phyloP scores from a whole-genome alignment of 1,140 invertebrate species.

The Drosophila parvula region DNA sequence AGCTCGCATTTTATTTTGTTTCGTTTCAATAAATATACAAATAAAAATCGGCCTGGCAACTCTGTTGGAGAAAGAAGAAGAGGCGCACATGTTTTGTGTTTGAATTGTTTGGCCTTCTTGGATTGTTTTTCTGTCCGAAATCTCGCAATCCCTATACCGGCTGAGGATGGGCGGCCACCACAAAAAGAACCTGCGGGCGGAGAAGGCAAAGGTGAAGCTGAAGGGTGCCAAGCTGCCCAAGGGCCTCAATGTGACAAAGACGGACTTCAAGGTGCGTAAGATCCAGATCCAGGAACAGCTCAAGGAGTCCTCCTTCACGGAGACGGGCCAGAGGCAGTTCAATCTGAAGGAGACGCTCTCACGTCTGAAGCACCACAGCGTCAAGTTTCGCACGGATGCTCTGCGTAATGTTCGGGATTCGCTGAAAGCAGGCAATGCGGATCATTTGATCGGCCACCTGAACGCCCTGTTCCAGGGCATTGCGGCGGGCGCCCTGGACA shows the following conservation, averaged over 20 bases:
- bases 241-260: slow-evolving; percentile 93
- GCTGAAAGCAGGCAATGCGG: slow-evolving; percentile 85
- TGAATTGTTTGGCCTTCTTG: neutral
- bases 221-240: slow-evolving; percentile 90
- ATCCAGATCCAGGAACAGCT: slow-evolving; percentile 92
- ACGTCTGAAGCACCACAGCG: slow-evolving; percentile 91
- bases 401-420: slow-evolving; percentile 90
- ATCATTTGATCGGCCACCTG: slow-evolving; percentile 85
- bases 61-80: neutral
- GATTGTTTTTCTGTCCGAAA: neutral
- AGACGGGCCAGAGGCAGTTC: slow-evolving; percentile 88
- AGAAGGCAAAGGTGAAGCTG: slow-evolving; percentile 91
- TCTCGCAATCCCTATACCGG: neutral
- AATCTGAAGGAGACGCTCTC: slow-evolving; percentile 91
- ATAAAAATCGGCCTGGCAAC: no score
- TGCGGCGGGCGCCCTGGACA: slow-evolving; percentile 89
- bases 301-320: slow-evolving; percentile 86
- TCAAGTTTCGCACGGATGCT: slow-evolving; percentile 88
- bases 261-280: slow-evolving; percentile 94
- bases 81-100: slow-evolving; percentile 7
- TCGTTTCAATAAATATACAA: no score
- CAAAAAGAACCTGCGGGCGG: slow-evolving; percentile 89
- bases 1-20: neutral
- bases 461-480: slow-evolving; percentile 88
- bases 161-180: slow-evolving; percentile 85